phyloP scores from a whole-genome alignment of 2,888 invertebrate species.

The Epinotia brunnichana region DNA sequence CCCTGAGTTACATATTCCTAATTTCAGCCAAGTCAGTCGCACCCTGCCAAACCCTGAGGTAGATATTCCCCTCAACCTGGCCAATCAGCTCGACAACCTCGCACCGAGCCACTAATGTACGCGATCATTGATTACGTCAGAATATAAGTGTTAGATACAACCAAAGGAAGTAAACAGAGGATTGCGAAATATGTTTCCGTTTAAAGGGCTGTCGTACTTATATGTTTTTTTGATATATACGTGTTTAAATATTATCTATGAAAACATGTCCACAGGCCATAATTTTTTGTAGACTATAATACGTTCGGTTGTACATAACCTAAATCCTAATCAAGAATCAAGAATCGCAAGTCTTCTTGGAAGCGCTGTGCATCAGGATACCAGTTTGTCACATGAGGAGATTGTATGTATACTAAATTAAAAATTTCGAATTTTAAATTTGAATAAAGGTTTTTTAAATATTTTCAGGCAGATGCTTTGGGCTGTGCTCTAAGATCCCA shows the following conservation, averaged over 20 bases:
- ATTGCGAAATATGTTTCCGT: no score
- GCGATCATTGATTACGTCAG: conserved; percentile 16
- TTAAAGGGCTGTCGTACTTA: no score
- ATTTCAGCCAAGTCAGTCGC: conserved; percentile 52
- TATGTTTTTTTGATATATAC: no score
- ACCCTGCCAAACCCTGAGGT: no score
- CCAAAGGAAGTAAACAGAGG: no score
- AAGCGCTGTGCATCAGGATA: no score
- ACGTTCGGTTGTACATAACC: neutral
- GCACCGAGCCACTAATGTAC: conserved; percentile 79
- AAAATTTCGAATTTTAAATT: no score
- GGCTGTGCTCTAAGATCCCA: conserved; percentile 89
- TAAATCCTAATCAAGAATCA: neutral
- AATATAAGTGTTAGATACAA: neutral
- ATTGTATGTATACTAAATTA: no score
- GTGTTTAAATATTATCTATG: no score
- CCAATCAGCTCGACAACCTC: conserved; percentile 79
- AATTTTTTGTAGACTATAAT: no score
- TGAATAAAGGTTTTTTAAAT: neutral
- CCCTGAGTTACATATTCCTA: neutral
- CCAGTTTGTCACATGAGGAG: neutral
- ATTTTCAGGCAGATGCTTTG: conserved; percentile 86
- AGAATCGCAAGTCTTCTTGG: neutral
- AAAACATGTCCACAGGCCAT: no score
- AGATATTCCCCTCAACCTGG: conserved; percentile 40